These are phyloP conservation scores for Antedon bifida DNA, from an alignment of 35 echinoderm and acorn worm genomes.

Conservation along the genomic window DNA sequence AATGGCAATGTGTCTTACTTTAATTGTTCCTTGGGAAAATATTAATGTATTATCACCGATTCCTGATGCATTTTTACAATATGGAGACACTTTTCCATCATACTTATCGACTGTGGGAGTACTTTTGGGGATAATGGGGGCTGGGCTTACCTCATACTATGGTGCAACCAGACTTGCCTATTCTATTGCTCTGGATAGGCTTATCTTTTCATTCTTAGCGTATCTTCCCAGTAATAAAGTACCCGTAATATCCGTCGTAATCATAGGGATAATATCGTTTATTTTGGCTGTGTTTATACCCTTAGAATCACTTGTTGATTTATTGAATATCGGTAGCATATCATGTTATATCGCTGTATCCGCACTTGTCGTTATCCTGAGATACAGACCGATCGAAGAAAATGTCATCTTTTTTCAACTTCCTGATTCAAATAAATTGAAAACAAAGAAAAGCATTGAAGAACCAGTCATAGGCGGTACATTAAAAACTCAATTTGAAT, in stretches of 20 bases:
- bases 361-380: slow-evolving; percentile 14
- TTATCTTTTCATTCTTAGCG: slow-evolving; percentile 29
- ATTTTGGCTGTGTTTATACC: slow-evolving; percentile 17
- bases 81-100: slow-evolving; percentile 16
- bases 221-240: slow-evolving; percentile 8
- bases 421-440: background rate
- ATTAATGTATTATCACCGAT: slow-evolving; percentile 16
- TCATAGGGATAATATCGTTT: background rate
- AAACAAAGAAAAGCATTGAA: background rate
- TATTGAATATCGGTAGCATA: slow-evolving; percentile 39
- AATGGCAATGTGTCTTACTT: slow-evolving; percentile 14
- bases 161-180: slow-evolving; percentile 16
- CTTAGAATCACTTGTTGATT: slow-evolving; percentile 14
- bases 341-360: background rate
- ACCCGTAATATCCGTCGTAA: slow-evolving; percentile 7
- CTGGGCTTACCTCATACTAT: background rate
- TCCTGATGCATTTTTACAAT: slow-evolving; percentile 17
- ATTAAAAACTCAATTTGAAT: background rate
- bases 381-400: slow-evolving; percentile 12
- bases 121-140: slow-evolving; percentile 22
- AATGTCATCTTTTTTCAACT: background rate
- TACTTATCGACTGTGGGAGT: slow-evolving; percentile 24
- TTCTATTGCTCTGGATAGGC: slow-evolving; percentile 31
- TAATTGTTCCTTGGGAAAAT: slow-evolving; percentile 23
- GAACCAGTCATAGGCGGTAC: background rate